A percentile compares a stretch with the other conserved stretches of the same genome.
Evolutionary conservation across 2,113 vertebrate species (phyloP).

Genomic region (Taurulus bubalis): DNA sequence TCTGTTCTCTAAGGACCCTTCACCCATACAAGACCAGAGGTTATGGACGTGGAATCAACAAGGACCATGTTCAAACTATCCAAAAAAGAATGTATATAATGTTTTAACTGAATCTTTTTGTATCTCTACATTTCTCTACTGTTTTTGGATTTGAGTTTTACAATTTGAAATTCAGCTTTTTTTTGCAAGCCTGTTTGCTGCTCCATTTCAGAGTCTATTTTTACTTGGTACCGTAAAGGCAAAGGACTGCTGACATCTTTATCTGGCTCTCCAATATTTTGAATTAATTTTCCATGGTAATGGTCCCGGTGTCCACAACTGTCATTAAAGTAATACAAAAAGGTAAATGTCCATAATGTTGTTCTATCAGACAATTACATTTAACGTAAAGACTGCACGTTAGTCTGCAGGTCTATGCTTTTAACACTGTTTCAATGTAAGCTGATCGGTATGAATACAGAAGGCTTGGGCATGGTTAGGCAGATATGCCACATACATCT

Average conservation of each 20-base stretch:
- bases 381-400: not conserved
- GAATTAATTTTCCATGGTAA: not conserved
- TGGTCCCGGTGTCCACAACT: not conserved
- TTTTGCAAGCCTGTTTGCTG: constrained; percentile 16
- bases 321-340: constrained; percentile 12
- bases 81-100: not conserved
- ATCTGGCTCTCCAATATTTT: not conserved
- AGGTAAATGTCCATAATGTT: not conserved
- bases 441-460: not conserved
- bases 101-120: not conserved
- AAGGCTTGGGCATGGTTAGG: not conserved
- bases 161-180: not conserved
- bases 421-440: not conserved
- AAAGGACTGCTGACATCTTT: constrained; percentile 2
- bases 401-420: not conserved
- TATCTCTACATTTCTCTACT: not conserved
- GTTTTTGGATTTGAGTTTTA: not conserved
- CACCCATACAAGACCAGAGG: not conserved
- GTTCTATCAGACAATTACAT: not conserved
- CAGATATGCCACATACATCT: not conserved
- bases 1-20: not conserved
- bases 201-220: constrained; percentile 60
- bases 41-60: not conserved
- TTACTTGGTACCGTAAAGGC: constrained; percentile 36
- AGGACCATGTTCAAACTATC: not conserved